A percentile compares a stretch with the other conserved stretches of the same genome.
Conservation (phyloP, 2,797 vertebrate species). For the Botia almorhae region DNA sequence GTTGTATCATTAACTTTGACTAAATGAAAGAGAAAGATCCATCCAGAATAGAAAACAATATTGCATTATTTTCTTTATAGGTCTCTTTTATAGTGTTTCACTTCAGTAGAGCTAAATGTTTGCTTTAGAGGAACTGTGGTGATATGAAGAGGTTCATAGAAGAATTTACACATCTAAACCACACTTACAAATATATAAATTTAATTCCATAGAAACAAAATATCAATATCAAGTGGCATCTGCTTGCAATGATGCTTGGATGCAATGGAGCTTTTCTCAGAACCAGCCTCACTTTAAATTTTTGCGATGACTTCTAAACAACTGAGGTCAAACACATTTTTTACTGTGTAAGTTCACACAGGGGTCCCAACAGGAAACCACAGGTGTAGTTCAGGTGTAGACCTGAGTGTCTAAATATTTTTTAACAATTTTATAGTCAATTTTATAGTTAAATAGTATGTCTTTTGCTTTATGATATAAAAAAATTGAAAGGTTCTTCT, state of each 20-base stretch:
- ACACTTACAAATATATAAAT: neutral
- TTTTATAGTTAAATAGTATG: no score
- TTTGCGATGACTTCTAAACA: neutral
- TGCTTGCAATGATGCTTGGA: neutral
- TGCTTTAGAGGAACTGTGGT: neutral
- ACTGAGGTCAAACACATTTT: no score
- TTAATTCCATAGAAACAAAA: neutral
- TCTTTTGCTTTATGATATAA: no score
- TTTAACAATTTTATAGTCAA: no score
- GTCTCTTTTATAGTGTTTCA: neutral
- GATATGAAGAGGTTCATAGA: neutral
- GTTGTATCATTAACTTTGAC: neutral
- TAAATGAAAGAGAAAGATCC: neutral
- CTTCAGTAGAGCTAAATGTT: neutral
- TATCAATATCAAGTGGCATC: neutral
- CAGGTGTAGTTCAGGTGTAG: no score
- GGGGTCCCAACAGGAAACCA: no score
- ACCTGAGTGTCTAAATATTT: no score
- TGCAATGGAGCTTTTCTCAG: neutral
- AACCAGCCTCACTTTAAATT: neutral
- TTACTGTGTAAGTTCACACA: no score
- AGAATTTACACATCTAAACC: neutral
- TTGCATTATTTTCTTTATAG: neutral
- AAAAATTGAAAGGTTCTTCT: no score
- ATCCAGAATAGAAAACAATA: slow-evolving; percentile 9